A percentile compares a stretch with the other conserved stretches of the same genome.
Conservation (phyloP, 2,888 invertebrate genomes). For the Oscheius sp. region DNA sequence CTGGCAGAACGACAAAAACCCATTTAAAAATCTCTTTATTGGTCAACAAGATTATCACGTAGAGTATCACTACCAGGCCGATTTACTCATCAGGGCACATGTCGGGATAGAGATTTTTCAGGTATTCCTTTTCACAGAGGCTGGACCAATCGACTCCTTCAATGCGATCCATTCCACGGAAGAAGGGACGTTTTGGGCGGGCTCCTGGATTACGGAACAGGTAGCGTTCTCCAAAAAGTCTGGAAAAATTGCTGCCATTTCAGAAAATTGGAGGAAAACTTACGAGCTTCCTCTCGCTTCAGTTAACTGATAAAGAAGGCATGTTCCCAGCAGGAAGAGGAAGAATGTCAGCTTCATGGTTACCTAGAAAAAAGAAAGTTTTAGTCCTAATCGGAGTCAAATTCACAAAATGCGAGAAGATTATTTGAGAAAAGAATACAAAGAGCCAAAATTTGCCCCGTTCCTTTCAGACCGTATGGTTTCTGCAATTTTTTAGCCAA, state of each 20-base stretch:
- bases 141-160: neutral
- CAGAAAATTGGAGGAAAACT: neutral
- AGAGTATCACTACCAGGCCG: neutral
- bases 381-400: no score
- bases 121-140: neutral
- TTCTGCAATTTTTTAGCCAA: no score
- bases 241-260: neutral
- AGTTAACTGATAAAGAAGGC: neutral
- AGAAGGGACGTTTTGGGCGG: slow-evolving; percentile 13
- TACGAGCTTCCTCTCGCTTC: neutral
- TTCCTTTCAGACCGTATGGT: no score
- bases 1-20: no score
- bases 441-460: no score
- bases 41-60: neutral
- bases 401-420: no score
- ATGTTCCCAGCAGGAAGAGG: neutral
- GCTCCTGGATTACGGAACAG: slow-evolving; percentile 3
- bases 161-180: neutral
- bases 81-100: neutral
- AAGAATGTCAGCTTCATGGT: neutral
- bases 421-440: no score
- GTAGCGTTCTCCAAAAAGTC: slow-evolving; percentile 16
- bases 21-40: no score
- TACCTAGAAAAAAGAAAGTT: no score
- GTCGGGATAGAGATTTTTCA: neutral